Base-by-base conservation (phyloP, 2,113 vertebrate genomes). In the Noctilio leporinus region DNA sequence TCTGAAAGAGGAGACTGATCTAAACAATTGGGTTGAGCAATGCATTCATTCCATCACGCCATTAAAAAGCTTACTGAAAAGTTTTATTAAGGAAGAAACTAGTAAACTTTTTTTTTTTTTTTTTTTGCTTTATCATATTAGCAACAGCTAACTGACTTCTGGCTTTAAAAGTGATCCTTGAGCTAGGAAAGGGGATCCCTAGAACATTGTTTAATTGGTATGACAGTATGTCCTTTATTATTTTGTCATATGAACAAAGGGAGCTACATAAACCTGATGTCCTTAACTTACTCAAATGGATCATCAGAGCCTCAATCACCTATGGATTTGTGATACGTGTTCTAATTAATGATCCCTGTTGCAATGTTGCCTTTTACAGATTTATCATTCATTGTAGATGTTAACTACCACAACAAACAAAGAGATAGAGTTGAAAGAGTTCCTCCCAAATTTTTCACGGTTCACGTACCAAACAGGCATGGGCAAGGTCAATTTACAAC, bases 351-450 rank as follows among this genome's bases (percentile, higher is more conserved):
- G 35, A 78, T n/a, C 20, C 10, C 38, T 22, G 4, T 30, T 83
- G 5, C 62, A 9, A 17, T 72, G 75, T 69, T 65, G 33, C 45
- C 40, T 55, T 76, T 93, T 70, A 91, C 17, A 65, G 80, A 43
- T 33, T 65, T 67, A 86, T 86, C 38, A 69, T 53, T 95, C 89
- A 72, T 19, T 86, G 78, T 76, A 89, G 80, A 91, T 86, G 83
- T 80, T 95, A 97, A 94, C 45, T 80, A 95, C 67, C 91, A 96
- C 86, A 69, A 89, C 6, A 2, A 95, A 49, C 82, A 92, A 93
- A 95, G 82, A 86, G 73, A 96, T 69, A 88, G 76, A 45, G 69
- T 83, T 95, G 93, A 95, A 97, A 96, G 88, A 76, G 82, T 89
- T 91, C 86, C 86, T 69, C 35, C 20, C 43, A 89, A 87, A 93